Evolutionary conservation across 2,888 invertebrate genomes (phyloP).

Genomic region (Chloroclystis v-ata): DNA sequence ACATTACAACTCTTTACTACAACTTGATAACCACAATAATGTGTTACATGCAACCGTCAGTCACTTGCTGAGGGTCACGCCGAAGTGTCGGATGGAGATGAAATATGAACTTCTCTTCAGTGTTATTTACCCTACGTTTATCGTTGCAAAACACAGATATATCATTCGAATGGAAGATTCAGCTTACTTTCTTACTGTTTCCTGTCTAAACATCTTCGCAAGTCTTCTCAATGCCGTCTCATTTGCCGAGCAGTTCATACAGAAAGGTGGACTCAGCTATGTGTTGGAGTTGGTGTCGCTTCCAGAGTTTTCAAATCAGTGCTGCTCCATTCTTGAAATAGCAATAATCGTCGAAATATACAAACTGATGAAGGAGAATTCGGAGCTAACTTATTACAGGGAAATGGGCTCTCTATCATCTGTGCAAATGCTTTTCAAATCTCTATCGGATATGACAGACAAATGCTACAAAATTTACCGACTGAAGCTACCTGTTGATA

Average conservation of each 20-base stretch:
- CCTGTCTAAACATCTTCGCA: constrained; percentile 79
- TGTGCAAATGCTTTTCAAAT: constrained; percentile 65
- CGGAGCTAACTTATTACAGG: constrained; percentile 47
- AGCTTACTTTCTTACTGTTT: constrained; percentile 77
- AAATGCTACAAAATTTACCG: constrained; percentile 58
- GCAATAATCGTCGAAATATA: constrained; percentile 79
- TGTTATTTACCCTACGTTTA: constrained; percentile 80
- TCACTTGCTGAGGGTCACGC: constrained; percentile 78
- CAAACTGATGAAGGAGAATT: constrained; percentile 58
- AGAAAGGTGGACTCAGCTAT: constrained; percentile 76
- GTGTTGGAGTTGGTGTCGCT: constrained; percentile 74
- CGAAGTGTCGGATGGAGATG: constrained; percentile 73
- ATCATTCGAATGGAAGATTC: constrained; percentile 65
- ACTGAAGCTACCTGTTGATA: constrained; percentile 47
- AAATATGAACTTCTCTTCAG: constrained; percentile 78
- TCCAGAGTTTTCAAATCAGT: constrained; percentile 76
- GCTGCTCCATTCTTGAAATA: constrained; percentile 80
- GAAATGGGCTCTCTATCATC: constrained; percentile 62
- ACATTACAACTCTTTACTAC: constrained; percentile 77
- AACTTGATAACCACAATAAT: constrained; percentile 69
- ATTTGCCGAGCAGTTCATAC: constrained; percentile 79
- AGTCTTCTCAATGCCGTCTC: constrained; percentile 74
- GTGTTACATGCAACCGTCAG: constrained; percentile 77
- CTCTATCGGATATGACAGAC: constrained; percentile 56
- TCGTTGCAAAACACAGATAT: constrained; percentile 73